Evolutionary conservation across 2,888 invertebrate genomes (phyloP), one percentile per base, ranked within the genome.

Genomic region (Meandrusa payeni): DNA sequence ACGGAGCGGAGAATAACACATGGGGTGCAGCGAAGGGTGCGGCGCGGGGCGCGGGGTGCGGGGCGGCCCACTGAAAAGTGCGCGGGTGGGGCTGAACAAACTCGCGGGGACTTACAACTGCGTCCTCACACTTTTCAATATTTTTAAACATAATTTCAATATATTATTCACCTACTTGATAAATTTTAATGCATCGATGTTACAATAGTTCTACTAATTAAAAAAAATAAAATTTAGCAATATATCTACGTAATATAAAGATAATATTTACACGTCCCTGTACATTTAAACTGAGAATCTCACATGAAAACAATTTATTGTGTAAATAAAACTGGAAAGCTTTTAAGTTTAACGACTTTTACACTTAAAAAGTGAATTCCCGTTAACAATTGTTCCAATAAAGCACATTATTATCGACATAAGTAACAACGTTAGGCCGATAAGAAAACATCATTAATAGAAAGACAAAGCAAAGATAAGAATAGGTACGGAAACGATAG

Each of bases 31-130:
- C 77, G 76, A 68, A 76, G 77, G 82, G 80, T 73, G 77, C 81
- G 79, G 76, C 76, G 85, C 64, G 77, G n/a, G n/a, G n/a, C n/a
- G n/a, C n/a, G n/a, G n/a, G n/a, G n/a, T n/a, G n/a, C n/a, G n/a
- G 64, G 74, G 76, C 68, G 81, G 81, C 83, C 81, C 83, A 79
- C 83, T 82, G 83, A 86, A 85, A 83, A 85, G 85, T 83, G 81
- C 83, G 86, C 86, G 86, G 87, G 85, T 78, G 85, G 86, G 83
- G 85, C 85, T 82, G 86, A 85, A 83, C 87, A 86, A 87, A 87
- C 87, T 87, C 87, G 87, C 87, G 87, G 79, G 87, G 85, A 77
- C 80, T 66, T 66, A 48, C 82, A 78, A 72, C 60, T 61, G 52
- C 56, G 48, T 48, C 54, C 47, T 10, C 27, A 41, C 32, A 58